Evolutionary conservation across 2,113 vertebrate species (phyloP), one percentile per base, ranked within the genome.

Genomic region (Sapajus apella): DNA sequence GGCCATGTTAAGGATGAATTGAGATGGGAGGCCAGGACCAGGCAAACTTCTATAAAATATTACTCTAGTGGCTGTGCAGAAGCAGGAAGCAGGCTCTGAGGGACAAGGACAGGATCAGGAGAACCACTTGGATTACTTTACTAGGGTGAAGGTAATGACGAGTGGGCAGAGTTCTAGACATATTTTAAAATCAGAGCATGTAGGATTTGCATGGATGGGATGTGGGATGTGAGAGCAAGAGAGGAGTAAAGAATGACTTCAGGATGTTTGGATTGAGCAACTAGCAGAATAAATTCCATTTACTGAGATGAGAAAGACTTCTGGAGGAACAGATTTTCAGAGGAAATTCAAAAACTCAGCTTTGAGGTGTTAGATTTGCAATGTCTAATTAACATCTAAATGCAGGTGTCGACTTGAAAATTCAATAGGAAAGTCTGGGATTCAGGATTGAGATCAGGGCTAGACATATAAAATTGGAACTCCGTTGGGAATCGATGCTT

Each of bases 301-400:
- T 90, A 11, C 73, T 25, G 23, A 77, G 25, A 88, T 23, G n/a
- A 83, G 87, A 86, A 81, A 85, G 75, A 92, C 72, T 93, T 92
- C 76, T 72, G 50, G 81, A 83, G 32, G 8, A 96, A 87, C 64
- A 93, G 72, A 58, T 87, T 87, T 84, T 21, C 77, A 40, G 92
- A 94, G 64, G 84, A 93, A 96, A 94, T 70, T 79, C 50, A 5
- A 70, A 87, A 96, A 56, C 72, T 73, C 68, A 84, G 47, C 32
- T 92, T 70, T 56, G 64, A 70, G 23, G 10, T 86, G 73, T 89
- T 77, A 45, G n/a, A 77, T 83, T 85, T 92, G 76, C 90, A 85
- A 84, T 88, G 64, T 84, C 91, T 92, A 87, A 83, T 37, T 80
- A 96, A 92, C 64, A 75, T 56, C 25, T 76, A 80, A 73, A 56